phyloP scores from a whole-genome alignment of 2,888 invertebrate species.

The Ommatoiulus sabulosus region DNA sequence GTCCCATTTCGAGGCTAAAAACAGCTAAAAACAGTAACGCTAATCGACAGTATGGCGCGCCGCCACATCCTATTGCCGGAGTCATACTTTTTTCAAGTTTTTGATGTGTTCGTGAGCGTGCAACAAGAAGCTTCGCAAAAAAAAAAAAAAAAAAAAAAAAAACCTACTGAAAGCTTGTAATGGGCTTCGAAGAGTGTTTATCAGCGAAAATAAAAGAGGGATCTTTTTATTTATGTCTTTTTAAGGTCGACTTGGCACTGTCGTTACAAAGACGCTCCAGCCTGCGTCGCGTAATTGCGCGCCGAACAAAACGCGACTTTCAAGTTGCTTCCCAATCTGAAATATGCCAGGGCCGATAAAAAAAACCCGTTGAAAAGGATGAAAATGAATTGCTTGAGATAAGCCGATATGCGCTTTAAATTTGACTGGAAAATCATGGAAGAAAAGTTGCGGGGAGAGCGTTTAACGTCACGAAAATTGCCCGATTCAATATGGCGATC shows the following conservation, averaged over 20 bases:
- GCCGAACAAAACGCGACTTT: neutral
- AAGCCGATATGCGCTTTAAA: neutral
- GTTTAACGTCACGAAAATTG: neutral
- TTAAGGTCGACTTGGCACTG: neutral
- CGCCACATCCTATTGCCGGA: too few species aligned
- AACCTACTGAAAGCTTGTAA: neutral
- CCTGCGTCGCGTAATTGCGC: neutral
- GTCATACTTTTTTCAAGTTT: neutral
- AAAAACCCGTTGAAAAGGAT: neutral
- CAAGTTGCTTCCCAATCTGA: neutral
- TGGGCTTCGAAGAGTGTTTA: neutral
- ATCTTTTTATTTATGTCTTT: conserved; percentile 1
- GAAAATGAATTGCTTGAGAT: neutral
- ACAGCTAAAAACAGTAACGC: too few species aligned
- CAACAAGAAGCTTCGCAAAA: neutral
- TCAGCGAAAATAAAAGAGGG: neutral
- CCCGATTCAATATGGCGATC: too few species aligned
- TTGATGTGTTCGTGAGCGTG: neutral
- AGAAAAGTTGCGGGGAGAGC: too few species aligned
- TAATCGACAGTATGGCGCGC: too few species aligned
- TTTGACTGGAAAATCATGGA: neutral
- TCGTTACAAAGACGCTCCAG: neutral
- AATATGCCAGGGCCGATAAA: neutral
- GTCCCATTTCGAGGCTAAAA: neutral
- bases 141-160: too few species aligned